Conservation (phyloP, 1,140 invertebrate genomes). For the Matsumurasca onukii region DNA sequence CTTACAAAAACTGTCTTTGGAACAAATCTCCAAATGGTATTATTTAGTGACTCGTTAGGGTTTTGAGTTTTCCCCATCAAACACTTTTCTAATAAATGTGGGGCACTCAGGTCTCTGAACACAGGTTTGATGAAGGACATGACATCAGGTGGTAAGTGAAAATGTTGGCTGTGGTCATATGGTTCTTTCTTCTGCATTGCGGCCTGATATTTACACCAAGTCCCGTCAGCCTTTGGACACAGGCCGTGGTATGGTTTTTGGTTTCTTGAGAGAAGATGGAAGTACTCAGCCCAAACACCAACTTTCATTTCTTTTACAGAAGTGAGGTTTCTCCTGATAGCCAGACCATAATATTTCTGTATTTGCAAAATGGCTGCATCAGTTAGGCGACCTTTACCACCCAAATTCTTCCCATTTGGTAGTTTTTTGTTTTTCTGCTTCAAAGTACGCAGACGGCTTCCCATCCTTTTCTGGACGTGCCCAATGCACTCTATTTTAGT, state of each 20-base stretch:
- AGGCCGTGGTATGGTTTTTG: constrained; percentile 33
- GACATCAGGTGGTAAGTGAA: constrained; percentile 20
- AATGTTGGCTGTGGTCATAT: constrained; percentile 25
- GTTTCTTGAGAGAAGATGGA: constrained; percentile 35
- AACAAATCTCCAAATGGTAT: constrained; percentile 20
- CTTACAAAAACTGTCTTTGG: constrained; percentile 31
- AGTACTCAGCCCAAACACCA: constrained; percentile 34
- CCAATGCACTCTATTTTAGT: no score
- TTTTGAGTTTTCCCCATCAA: constrained; percentile 24
- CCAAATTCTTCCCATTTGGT: constrained; percentile 18
- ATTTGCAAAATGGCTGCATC: constrained; percentile 28
- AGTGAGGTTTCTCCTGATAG: constrained; percentile 32
- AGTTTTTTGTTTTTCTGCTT: neutral
- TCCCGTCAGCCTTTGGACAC: constrained; percentile 31
- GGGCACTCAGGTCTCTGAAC: constrained; percentile 16
- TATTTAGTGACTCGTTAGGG: constrained; percentile 15
- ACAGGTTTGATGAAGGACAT: constrained; percentile 32
- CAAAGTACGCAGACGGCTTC: neutral
- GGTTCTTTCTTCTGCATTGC: constrained; percentile 11
- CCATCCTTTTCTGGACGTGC: neutral
- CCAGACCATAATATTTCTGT: constrained; percentile 35
- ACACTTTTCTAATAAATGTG: constrained; percentile 28
- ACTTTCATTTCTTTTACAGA: constrained; percentile 34
- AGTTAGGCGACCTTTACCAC: constrained; percentile 31
- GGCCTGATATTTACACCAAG: constrained; percentile 35